Evolutionary conservation across 2,797 vertebrate genomes (phyloP).

Genomic region (Danio aesculapii): DNA sequence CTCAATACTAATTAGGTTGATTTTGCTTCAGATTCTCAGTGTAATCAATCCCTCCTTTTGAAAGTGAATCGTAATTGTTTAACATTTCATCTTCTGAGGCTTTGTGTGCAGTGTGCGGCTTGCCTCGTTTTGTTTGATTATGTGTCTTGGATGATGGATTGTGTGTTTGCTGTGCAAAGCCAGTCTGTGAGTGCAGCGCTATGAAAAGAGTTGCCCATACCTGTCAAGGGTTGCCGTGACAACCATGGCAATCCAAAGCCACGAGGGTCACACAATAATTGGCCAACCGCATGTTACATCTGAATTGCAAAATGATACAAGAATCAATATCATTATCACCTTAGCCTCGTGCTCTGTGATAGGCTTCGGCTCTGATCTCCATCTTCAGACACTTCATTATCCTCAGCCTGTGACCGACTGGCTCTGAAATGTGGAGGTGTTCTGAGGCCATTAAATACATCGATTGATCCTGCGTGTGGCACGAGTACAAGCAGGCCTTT

Average conservation of each 20-base stretch:
- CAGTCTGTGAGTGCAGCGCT: slow-evolving; percentile 33
- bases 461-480: slow-evolving; percentile 27
- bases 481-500: slow-evolving; percentile 4
- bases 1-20: background rate
- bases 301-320: slow-evolving; percentile 16
- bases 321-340: slow-evolving; percentile 46
- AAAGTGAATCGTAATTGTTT: slow-evolving; percentile 15
- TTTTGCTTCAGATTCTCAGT: background rate
- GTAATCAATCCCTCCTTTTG: background rate
- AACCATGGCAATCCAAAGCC: slow-evolving; percentile 37
- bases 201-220: slow-evolving; percentile 54
- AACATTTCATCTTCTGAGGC: slow-evolving; percentile 11
- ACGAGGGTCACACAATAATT: slow-evolving; percentile 26
- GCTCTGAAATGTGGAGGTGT: slow-evolving; percentile 19
- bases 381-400: slow-evolving; percentile 24
- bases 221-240: slow-evolving; percentile 57
- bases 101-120: slow-evolving; percentile 42
- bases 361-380: slow-evolving; percentile 13
- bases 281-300: slow-evolving; percentile 17
- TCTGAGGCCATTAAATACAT: slow-evolving; percentile 35
- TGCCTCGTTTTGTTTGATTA: slow-evolving; percentile 56
- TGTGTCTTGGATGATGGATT: slow-evolving; percentile 57
- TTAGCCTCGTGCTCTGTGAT: background rate
- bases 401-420: slow-evolving; percentile 6
- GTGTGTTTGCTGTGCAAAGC: slow-evolving; percentile 61